A percentile compares a stretch with the other conserved stretches of the same genome.
Conservation (phyloP, 2,113 vertebrate species). For the Pantherophis guttatus region DNA sequence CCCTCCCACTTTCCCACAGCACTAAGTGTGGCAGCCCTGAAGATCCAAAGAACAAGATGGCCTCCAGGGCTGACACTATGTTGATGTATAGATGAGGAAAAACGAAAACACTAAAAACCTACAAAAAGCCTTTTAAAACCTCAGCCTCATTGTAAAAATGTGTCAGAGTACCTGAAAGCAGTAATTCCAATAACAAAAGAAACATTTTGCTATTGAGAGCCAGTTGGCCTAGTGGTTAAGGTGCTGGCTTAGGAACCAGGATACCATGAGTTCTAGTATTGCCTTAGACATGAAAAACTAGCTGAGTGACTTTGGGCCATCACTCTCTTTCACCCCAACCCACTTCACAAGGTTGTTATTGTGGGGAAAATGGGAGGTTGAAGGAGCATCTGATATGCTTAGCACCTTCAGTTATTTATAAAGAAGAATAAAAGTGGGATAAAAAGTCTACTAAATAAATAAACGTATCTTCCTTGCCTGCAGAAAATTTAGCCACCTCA, state of each 20-base stretch:
- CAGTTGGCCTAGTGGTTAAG: not conserved
- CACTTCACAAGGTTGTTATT: not conserved
- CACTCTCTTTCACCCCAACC: not conserved
- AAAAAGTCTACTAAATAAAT: not conserved
- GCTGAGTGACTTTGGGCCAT: not conserved
- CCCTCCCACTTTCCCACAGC: too few relatives aligned
- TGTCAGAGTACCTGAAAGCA: not conserved
- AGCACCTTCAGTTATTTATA: not conserved
- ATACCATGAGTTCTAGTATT: not conserved
- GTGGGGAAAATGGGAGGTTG: too few relatives aligned
- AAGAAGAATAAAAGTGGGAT: too few relatives aligned
- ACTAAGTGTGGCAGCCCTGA: too few relatives aligned
- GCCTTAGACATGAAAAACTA: not conserved
- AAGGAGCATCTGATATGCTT: not conserved
- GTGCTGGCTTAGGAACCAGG: not conserved
- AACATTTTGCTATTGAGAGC: not conserved
- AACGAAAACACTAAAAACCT: not conserved
- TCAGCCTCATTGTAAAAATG: not conserved
- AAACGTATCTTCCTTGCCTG: not conserved
- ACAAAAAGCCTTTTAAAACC: not conserved
- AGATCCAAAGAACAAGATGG: too few relatives aligned
- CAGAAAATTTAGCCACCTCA: not conserved
- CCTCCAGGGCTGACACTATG: not conserved
- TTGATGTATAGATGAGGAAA: not conserved
- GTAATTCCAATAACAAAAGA: not conserved